Base-by-base conservation (phyloP, 2,888 invertebrate genomes). In the Panopea generosa region DNA sequence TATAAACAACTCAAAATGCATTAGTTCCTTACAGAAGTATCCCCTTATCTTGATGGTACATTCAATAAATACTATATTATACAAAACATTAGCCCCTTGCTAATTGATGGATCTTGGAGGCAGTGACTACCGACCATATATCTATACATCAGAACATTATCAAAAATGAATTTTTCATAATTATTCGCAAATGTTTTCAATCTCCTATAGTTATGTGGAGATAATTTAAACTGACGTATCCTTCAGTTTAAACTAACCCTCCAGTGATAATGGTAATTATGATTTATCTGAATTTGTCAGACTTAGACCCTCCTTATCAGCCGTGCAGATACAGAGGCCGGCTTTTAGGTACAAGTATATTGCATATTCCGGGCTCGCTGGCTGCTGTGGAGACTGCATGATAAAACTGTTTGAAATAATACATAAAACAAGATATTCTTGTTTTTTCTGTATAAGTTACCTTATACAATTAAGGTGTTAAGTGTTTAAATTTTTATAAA, bases 221-320 rank as follows among this genome's bases (percentile, higher is more conserved):
- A 22, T 80, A 80, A 80, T 80, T 68, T 40, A 72, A 62, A 55
- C 26, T 65, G 79, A 66, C 79, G 68, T 53, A 66, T 72, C 62
- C 22, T 56, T 11, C 27, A 47, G 20, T 71, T 69, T 80, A 69
- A 69, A 72, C 65, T 57, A 57, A 57, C 55, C 56, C 63, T 66
- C 47, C 60, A 57, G 69, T 29, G 79, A 80, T 80, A 73, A 70
- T 57, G 57, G 57, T 80, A 76, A 80, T 80, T 80, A 80, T 80
- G 79, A 80, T 80, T 72, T 72, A 80, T 80, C 50, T 40, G 45
- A 68, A 57, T 60, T 67, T 33, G 33, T 33, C 33, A 33, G 33
- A 33, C 4, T 6, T 45, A 16, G 45, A 16, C 6, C n/a, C 3
- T 45, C 3, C 45, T 45, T 45, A 45, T 45, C 45, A 9, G 20